These are phyloP conservation scores for Apis mellifera DNA, from an alignment of 1,140 invertebrate species.

Conservation along the genomic window Amel_HAv3.1 CM009939.2:11042001-11042500, in stretches of 20 bases:
- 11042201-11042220: conserved; percentile 68
- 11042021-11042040: neutral
- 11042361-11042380: conserved; percentile 71
- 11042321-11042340: conserved; percentile 73
- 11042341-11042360: conserved; percentile 74
- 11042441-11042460: conserved; percentile 33
- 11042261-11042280: neutral
- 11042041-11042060: conserved; percentile 60
- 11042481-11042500: too few species aligned
- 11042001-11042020: neutral
- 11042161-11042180: conserved; percentile 78
- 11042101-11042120: conserved; percentile 79
- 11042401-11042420: conserved; percentile 55
- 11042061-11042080: conserved; percentile 73
- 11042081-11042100: conserved; percentile 77
- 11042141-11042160: conserved; percentile 76
- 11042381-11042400: conserved; percentile 45
- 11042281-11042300: conserved; percentile 78
- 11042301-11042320: conserved; percentile 65
- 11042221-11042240: neutral
- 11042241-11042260: neutral
- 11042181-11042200: conserved; percentile 78
- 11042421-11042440: conserved; percentile 77
- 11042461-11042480: too few species aligned
- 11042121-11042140: conserved; percentile 78